A percentile compares a stretch with the other conserved stretches of the same genome.
Conservation (phyloP, 2,113 vertebrate genomes). For the Myrmecophaga tridactyla region DNA sequence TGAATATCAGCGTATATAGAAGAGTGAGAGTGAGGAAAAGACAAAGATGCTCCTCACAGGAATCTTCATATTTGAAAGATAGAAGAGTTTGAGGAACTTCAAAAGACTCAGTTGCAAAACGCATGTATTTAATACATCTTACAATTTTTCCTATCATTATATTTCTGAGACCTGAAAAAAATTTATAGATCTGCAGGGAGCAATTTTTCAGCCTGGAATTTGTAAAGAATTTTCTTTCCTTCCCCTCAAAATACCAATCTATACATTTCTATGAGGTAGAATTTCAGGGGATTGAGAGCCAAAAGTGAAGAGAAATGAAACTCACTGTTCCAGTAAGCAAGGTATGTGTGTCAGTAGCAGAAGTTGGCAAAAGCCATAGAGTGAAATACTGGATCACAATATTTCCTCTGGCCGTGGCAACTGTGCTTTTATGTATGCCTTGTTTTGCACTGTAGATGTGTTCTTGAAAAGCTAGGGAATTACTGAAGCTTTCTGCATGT, state of each 20-base stretch:
- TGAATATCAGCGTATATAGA: not conserved
- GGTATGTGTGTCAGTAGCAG: not conserved
- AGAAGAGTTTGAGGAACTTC: not conserved
- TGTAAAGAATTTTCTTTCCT: not conserved
- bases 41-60: not conserved
- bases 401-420: not conserved
- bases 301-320: not conserved
- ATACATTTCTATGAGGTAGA: not conserved
- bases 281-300: not conserved
- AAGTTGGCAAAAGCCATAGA: not conserved
- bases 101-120: not conserved
- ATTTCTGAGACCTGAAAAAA: slow-evolving; percentile 37
- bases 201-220: slow-evolving; percentile 31
- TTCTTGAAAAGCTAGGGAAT: slow-evolving; percentile 47
- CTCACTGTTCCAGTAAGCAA: not conserved
- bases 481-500: not conserved
- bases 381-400: not conserved
- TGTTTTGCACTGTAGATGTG: not conserved
- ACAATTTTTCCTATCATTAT: not conserved
- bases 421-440: not conserved
- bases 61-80: not conserved
- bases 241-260: not conserved
- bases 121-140: not conserved
- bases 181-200: not conserved
- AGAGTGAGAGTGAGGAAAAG: not conserved